Base-by-base conservation (phyloP, 2,797 vertebrate genomes). In the Syngnathus rostellatus region DNA sequence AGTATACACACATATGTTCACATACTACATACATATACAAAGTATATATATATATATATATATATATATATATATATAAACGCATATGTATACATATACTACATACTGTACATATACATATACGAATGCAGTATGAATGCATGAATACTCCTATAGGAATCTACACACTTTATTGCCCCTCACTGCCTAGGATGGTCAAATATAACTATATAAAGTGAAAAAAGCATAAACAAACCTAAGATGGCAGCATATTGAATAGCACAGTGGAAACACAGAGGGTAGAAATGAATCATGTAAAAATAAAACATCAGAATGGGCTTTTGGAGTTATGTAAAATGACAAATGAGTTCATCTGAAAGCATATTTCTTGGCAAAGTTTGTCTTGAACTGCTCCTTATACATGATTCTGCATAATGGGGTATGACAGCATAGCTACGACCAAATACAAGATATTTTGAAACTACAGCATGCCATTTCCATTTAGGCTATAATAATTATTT, bases 271-370 rank as follows among this genome's bases (percentile, higher is more conserved):
- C 16, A 59, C 57, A 39, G 57, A 19, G 4, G 55, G 25, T 38
- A 59, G 31, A 59, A 59, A 59, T 59, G 57, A 59, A 59, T 59
- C 57, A 19, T 39, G 57, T 39, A 38, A 38, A 39, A 59, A 9
- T 19, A 38, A 39, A 59, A 9, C 57, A 59, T 59, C 57, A 59
- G 57, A 59, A 59, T 59, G 8, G 17, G 17, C 17, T 19, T 25
- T 48, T 50, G 45, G 21, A 37, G 45, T 38, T 50, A 38, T n/a
- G 46, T 19, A 59, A 59, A 37, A 59, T 38, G 37, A 38, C 57
- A 59, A 59, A 59, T 59, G 57, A 59, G 37, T 59, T 59, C 57
- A 59, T 59, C 37, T 39, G 25, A 59, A 38, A 25, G 25, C 57
- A 39, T 39, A n/a, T 59, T 59, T 19, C 37, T 59, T 59, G 31